A percentile compares a stretch with the other conserved stretches of the same genome.
Evolutionary conservation across 1,140 invertebrate genomes (phyloP).

Genomic region (Drosophila kikkawai): DNA sequence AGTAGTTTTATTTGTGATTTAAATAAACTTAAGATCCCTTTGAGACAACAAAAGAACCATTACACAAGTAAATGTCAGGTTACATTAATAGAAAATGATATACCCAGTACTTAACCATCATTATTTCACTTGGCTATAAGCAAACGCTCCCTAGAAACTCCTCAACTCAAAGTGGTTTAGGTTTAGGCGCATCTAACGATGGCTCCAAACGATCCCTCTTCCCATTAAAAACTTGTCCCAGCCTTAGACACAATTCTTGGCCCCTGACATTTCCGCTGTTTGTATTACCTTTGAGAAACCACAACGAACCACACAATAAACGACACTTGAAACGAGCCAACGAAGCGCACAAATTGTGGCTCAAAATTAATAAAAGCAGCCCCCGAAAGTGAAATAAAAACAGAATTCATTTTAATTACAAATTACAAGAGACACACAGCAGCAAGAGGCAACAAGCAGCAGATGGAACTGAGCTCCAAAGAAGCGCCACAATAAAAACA

Average conservation of each 20-base stretch:
- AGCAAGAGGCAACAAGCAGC: neutral
- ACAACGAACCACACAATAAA: conserved; percentile 34
- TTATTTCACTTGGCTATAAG: conserved; percentile 13
- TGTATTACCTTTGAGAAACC: conserved; percentile 34
- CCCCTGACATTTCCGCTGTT: conserved; percentile 63
- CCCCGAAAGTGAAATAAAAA: conserved; percentile 61
- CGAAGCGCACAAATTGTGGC: conserved; percentile 65
- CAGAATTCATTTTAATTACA: conserved; percentile 76
- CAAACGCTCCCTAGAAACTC: conserved; percentile 22
- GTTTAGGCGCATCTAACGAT: conserved; percentile 44
- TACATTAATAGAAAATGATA: conserved; percentile 17
- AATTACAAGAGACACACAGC: conserved; percentile 59
- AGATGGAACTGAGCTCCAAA: conserved; percentile 26
- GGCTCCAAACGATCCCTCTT: conserved; percentile 20
- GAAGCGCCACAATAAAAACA: conserved; percentile 58
- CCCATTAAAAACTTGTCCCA: conserved; percentile 55
- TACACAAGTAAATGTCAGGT: neutral
- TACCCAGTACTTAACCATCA: conserved; percentile 12
- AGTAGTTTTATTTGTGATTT: neutral
- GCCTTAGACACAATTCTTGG: conserved; percentile 49
- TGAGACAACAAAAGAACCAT: neutral
- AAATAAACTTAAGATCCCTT: neutral
- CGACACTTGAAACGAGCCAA: conserved; percentile 68
- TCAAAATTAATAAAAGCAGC: conserved; percentile 64
- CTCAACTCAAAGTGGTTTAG: neutral